Evolutionary conservation across 2,888 invertebrate genomes (phyloP).

Genomic region (Apotomis capreana): DNA sequence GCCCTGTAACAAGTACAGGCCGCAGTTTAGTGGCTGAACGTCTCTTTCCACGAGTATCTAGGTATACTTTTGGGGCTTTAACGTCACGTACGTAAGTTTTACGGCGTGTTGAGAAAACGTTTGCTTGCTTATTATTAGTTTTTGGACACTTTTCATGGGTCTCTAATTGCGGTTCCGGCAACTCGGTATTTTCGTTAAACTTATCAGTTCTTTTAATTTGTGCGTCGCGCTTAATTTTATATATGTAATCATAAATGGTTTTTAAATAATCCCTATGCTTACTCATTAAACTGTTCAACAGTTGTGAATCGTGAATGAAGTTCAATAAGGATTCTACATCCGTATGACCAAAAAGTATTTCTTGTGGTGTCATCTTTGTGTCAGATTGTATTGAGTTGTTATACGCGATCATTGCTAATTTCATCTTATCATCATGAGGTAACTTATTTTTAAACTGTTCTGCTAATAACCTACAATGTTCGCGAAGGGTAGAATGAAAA

Average conservation of each 20-base stretch:
- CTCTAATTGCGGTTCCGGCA: no score
- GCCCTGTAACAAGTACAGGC: no score
- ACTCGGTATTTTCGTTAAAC: no score
- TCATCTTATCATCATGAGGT: constrained; percentile 7
- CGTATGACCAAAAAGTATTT: constrained; percentile 2
- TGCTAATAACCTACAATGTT: neutral
- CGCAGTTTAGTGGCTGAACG: neutral
- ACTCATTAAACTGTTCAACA: neutral
- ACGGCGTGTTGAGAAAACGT: constrained; percentile 1
- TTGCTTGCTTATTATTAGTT: constrained; percentile 4
- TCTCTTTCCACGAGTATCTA: neutral
- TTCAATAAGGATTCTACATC: neutral
- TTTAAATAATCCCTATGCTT: neutral
- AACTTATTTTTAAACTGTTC: constrained; percentile 2
- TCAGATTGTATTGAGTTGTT: constrained; percentile 1
- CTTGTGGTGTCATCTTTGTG: constrained; percentile 1
- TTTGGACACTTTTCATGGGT: neutral
- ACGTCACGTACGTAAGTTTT: neutral
- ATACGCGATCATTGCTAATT: neutral
- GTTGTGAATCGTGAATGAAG: neutral
- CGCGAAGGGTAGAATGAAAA: neutral
- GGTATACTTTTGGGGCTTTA: neutral
- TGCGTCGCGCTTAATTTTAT: neutral
- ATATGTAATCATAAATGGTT: constrained; percentile 3
- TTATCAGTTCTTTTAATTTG: no score